phyloP scores from a whole-genome alignment of 35 echinoderm and acorn worm genomes.

The Strongylocentrotus purpuratus region DNA sequence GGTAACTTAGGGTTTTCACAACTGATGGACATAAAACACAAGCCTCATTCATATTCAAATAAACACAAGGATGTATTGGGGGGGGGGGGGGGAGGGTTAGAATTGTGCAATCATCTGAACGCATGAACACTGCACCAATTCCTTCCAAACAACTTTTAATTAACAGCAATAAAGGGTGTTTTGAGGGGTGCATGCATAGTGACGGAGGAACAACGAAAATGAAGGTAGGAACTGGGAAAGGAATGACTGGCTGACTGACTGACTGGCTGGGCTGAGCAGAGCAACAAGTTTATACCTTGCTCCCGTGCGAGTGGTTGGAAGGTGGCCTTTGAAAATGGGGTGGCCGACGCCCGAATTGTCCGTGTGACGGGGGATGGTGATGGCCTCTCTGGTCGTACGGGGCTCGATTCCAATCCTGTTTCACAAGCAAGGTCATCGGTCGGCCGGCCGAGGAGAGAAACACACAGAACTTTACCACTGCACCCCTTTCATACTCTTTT shows the following conservation, averaged over 20 bases:
- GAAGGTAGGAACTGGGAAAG: slow-evolving; percentile 20
- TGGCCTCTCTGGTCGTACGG: slow-evolving; percentile 82
- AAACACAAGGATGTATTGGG: background rate
- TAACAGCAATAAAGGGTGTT: background rate
- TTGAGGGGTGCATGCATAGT: background rate
- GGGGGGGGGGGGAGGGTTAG: too few species aligned
- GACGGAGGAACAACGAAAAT: background rate
- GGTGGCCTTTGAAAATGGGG: slow-evolving; percentile 86
- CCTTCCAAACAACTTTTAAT: background rate
- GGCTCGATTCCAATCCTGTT: slow-evolving; percentile 87
- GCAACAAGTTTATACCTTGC: slow-evolving; percentile 40
- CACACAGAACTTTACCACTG: background rate
- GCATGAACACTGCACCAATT: background rate
- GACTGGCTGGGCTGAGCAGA: slow-evolving; percentile 18
- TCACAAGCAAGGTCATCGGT: background rate
- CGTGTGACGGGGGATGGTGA: slow-evolving; percentile 64
- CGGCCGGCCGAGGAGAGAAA: background rate
- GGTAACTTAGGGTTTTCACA: background rate
- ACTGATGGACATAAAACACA: background rate
- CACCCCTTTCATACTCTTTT: too few species aligned
- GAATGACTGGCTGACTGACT: background rate
- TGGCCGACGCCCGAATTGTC: slow-evolving; percentile 76
- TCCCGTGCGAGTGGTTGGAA: slow-evolving; percentile 45
- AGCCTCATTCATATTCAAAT: background rate
- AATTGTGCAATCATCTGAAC: background rate